Base-by-base conservation (phyloP, 1,140 invertebrate species). In the Apis cerana region DNA sequence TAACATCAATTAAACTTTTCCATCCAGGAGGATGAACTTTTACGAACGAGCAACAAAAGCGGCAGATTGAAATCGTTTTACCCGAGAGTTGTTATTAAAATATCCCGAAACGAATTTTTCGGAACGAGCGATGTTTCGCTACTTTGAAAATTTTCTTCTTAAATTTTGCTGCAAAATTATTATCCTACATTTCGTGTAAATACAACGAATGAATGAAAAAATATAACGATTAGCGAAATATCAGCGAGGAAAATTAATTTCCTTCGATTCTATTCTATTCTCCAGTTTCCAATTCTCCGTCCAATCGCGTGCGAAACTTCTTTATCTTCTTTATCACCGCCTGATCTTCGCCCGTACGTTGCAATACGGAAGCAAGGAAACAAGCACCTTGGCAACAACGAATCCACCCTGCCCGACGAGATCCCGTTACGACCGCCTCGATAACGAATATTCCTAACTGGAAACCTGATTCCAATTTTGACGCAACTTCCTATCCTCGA, bases 1-100 rank as follows among this genome's bases (percentile, higher is more conserved):
- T 75, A 61, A 75, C 72, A 61, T 75, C 58, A 75, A 75, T 75
- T 75, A 75, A 75, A 61, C 71, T 74, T 74, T 59, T 59, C 21
- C 48, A n/a, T 8, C 56, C 19, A 17, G 19, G 5, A 15, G 27
- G 13, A 43, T 15, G 70, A 72, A 72, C 58, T 62, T 74, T 19
- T 17, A 59, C 33, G 21, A 21, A 8, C 71, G 3, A 11, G 71
- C 54, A 74, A 61, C 56, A 61, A 59, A 74, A 61, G 15, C 5
- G 13, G 12, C 19, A 12, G 54, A n/a, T 72, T 43, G 27, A 72
- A 72, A 72, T 58, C 70, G 54, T 8, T 72, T 21, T 12, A 2
- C 54, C 10, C 10, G 2, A 27, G 0, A 72, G 10, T 54, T 43
- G 4, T 58, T 43, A 43, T 43, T 43, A 33, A 13, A 72, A 33